Base-by-base conservation (phyloP, 2,797 vertebrate species). In the Lacerta agilis region DNA sequence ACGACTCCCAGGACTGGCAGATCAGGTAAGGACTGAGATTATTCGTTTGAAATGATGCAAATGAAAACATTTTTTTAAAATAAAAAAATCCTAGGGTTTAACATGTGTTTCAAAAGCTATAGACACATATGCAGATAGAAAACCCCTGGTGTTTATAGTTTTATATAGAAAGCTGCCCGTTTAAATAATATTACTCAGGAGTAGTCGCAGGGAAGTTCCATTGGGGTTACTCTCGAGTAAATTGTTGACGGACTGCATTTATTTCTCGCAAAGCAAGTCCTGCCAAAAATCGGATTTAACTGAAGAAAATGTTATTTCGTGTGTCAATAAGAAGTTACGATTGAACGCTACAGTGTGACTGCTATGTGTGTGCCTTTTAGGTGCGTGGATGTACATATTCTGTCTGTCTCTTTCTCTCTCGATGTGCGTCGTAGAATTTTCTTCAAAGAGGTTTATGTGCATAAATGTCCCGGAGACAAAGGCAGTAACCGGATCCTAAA, bases 11-110 rank as follows among this genome's bases (percentile, higher is more conserved):
- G 98, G 95, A 96, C 97, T 94, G 97, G 97, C 95, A 98, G 98
- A 97, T 97, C 98, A 98, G 98, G 98, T 99, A 98, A 96, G 98
- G 95, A 92, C 61, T 2, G 87, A 27, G 79, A 72, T 33, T 1
- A 2, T 64, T 43, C 29, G 8, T 80, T 84, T 66, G 13, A 27
- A 61, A n/a, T 15, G 11, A 17, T 72, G 36, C 1, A 2, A 27
- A 29, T 18, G 66, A 72, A 66, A 77, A n/a, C 25, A 67, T 25
- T 15, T n/a, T 17, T 69, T 49, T 49, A 3, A 13, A 49, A 49
- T 13, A 27, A 41, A 41, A 29, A 11, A 36, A 36, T 18, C 15
- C 29, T 41, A 76, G 5, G 10, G 18, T 27, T 69, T 69, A 45
- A 71, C 15, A n/a, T 43, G 36, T 27, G 80, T 25, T n/a, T 45